Percentiles rank a stretch among this genome's conserved stretches.
These are phyloP conservation scores for Sphyrna mokarran DNA, from an alignment of 2,113 vertebrate genomes.

Conservation along the genomic window DNA sequence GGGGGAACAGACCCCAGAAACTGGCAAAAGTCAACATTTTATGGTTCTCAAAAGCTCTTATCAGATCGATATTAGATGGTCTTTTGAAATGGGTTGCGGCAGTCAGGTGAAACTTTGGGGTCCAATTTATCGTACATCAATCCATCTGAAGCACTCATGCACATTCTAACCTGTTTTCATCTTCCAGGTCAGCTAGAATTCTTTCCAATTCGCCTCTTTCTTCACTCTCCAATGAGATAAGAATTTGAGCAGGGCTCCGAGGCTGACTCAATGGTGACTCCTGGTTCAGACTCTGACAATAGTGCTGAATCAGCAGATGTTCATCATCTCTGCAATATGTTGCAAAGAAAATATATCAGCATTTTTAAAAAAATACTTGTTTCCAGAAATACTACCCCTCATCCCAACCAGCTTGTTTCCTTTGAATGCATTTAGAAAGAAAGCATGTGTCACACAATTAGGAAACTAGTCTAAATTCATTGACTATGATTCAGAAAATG, in stretches of 20 bases:
- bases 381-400: not conserved
- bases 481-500: not conserved
- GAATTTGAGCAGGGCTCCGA: slow-evolving; percentile 88
- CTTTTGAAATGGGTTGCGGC: not conserved
- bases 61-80: not conserved
- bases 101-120: not conserved
- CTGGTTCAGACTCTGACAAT: slow-evolving; percentile 99
- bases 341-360: not conserved
- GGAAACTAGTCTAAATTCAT: not conserved
- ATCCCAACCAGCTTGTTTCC: not conserved
- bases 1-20: not conserved
- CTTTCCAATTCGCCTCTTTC: slow-evolving; percentile 95
- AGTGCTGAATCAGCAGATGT: slow-evolving; percentile 99
- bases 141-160: not conserved
- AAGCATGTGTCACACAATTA: not conserved
- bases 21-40: not conserved
- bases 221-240: slow-evolving; percentile 97
- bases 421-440: not conserved
- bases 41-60: not conserved
- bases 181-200: slow-evolving; percentile 91
- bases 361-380: not conserved
- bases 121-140: not conserved
- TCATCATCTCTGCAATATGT: slow-evolving; percentile 82
- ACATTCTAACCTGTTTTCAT: slow-evolving; percentile 81
- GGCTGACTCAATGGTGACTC: slow-evolving; percentile 86